Evolutionary conservation across 2,113 vertebrate genomes (phyloP), one percentile per base, ranked within the genome.

Genomic region (Camelus bactrianus): DNA sequence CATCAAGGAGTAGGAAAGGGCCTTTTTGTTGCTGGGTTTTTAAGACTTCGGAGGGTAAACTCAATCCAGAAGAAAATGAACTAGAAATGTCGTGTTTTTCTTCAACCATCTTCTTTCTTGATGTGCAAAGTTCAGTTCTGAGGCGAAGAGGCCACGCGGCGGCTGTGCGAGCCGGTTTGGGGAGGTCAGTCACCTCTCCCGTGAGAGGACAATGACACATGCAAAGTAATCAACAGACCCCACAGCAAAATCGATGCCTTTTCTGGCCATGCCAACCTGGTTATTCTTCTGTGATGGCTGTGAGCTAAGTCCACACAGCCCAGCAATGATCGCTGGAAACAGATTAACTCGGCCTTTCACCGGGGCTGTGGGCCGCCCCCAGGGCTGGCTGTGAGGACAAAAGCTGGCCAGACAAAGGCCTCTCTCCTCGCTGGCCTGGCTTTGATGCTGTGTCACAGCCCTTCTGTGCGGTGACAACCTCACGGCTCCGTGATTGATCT

Each of bases 271-370:
- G 2, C 89, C 92, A 94, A 76, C 75, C 46, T 91, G 97, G 79
- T 94, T 97, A 91, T 95, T 98, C 97, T 95, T 79, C 96, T 98
- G 94, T 97, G 97, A 94, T 65, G 94, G 88, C 90, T 26, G 87
- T 3, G 42, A 35, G 81, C 32, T 96, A 92, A 96, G 67, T 67
- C 94, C n/a, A 97, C 62, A 96, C 73, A 91, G 93, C 11, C 2
- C 50, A 95, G 94, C 64, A 92, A 93, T 96, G 93, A 58, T 14
- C 94, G 92, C 56, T 19, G 90, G 69, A 90, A 97, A 97, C 95
- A 94, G 38, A 97, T 97, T 97, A 97, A 98, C 89, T 91, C 46
- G 0, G 48, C 93, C 80, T 97, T 90, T 98, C 94, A 97, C 92
- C 95, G 48, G 42, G 56, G 46, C 60, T 38, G 48, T 15, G 89